Conservation (phyloP, 2,888 invertebrate genomes). For the Buathra laborator region DNA sequence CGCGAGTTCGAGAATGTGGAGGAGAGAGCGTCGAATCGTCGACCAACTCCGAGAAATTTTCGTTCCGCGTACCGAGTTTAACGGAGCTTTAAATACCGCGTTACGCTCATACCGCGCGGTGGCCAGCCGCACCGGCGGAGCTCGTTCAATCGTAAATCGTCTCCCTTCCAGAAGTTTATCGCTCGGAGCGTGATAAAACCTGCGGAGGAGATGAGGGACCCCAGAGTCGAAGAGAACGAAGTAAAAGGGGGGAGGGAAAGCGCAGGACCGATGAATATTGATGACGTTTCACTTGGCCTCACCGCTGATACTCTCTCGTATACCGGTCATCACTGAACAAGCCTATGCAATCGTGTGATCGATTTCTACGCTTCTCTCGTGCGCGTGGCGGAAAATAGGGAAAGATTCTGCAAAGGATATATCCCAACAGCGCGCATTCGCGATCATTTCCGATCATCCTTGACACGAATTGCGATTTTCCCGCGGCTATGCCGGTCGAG, state of each 20-base stretch:
- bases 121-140: slow-evolving; percentile 25
- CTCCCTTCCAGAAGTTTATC: slow-evolving; percentile 60
- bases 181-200: slow-evolving; percentile 64
- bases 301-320: slow-evolving; percentile 5
- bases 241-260: slow-evolving; percentile 4
- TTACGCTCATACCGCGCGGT: slow-evolving; percentile 19
- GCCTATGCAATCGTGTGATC: slow-evolving; percentile 28
- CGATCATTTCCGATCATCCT: too few relatives aligned
- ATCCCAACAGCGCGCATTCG: too few relatives aligned
- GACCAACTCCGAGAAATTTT: slow-evolving; percentile 58
- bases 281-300: slow-evolving; percentile 55
- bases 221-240: neutral
- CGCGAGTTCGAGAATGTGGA: neutral
- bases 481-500: too few relatives aligned
- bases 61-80: slow-evolving; percentile 58
- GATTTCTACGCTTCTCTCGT: neutral
- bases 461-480: too few relatives aligned
- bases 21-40: slow-evolving; percentile 9
- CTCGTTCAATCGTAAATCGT: slow-evolving; percentile 67
- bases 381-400: neutral
- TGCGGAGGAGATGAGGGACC: slow-evolving; percentile 29
- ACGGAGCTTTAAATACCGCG: slow-evolving; percentile 58
- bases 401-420: neutral
- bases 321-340: slow-evolving; percentile 27
- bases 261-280: slow-evolving; percentile 62